These are phyloP conservation scores for Siderastrea radians DNA, from an alignment of 92 coral and sea anemone genomes.

Conservation along the genomic window DNA sequence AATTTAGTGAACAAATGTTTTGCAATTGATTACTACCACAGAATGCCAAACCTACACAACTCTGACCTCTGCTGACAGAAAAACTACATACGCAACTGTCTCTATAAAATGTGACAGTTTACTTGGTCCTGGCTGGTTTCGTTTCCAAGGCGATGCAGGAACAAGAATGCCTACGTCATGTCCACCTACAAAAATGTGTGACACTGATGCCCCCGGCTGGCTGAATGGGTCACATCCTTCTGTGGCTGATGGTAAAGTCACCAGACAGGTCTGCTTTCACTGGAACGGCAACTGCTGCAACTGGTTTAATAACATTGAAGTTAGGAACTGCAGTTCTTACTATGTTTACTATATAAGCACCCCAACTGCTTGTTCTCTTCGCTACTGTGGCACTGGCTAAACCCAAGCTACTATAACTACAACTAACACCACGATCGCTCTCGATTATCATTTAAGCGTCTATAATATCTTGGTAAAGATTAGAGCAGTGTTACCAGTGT, in stretches of 20 bases:
- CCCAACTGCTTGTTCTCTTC: neutral
- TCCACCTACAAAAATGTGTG: neutral
- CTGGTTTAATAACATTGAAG: neutral
- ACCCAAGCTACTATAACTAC: too few relatives aligned
- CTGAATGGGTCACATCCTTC: too few relatives aligned
- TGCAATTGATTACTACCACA: too few relatives aligned
- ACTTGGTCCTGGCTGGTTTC: slow-evolving; percentile 9
- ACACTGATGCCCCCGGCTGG: slow-evolving; percentile 8
- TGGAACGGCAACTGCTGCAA: neutral
- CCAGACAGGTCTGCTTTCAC: slow-evolving; percentile 11
- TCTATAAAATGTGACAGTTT: neutral
- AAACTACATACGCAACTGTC: neutral
- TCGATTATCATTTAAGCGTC: too few relatives aligned
- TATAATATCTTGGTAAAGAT: too few relatives aligned
- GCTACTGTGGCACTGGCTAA: slow-evolving; percentile 13
- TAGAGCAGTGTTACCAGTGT: too few relatives aligned
- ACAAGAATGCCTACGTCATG: neutral
- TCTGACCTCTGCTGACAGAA: neutral
- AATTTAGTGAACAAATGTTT: too few relatives aligned
- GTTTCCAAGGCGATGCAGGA: slow-evolving; percentile 28
- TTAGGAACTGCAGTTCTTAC: too few relatives aligned
- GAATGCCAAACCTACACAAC: too few relatives aligned
- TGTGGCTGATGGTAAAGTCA: slow-evolving; percentile 2
- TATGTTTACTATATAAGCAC: slow-evolving; percentile 4
- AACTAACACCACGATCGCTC: too few relatives aligned